A percentile compares a stretch with the other conserved stretches of the same genome.
Conservation (phyloP, 2,888 invertebrate genomes). For the Trichopoda pennipes region DNA sequence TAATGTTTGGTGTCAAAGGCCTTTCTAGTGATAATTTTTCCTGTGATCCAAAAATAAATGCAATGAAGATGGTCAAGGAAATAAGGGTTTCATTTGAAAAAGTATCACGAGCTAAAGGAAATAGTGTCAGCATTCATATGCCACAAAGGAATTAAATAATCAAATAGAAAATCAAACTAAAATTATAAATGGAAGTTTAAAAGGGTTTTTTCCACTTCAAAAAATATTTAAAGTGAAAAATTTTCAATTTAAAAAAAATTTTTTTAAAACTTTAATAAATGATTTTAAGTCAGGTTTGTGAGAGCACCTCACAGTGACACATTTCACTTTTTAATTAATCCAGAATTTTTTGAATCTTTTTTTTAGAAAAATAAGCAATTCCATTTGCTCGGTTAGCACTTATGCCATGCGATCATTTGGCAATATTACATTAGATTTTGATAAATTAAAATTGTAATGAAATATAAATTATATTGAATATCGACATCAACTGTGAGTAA, state of each 20-base stretch:
- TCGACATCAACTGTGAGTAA: too few species aligned
- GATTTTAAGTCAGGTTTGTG: too few species aligned
- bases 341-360: too few species aligned
- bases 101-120: conserved; percentile 15
- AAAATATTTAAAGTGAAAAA: too few species aligned
- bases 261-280: neutral
- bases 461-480: too few species aligned
- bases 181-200: neutral
- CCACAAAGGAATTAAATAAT: neutral
- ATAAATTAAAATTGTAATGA: too few species aligned
- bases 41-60: neutral
- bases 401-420: too few species aligned
- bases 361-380: too few species aligned
- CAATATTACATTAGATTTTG: too few species aligned
- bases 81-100: conserved; percentile 53
- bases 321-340: too few species aligned
- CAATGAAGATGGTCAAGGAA: conserved; percentile 46
- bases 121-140: neutral
- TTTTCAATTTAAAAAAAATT: neutral
- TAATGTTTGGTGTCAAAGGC: conserved; percentile 50
- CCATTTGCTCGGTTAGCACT: too few species aligned
- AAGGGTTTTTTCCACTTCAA: neutral
- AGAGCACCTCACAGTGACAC: too few species aligned
- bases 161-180: neutral
- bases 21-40: conserved; percentile 49